Conservation (phyloP, 1,140 invertebrate genomes). For the Anagrus nilaparvatae region DNA sequence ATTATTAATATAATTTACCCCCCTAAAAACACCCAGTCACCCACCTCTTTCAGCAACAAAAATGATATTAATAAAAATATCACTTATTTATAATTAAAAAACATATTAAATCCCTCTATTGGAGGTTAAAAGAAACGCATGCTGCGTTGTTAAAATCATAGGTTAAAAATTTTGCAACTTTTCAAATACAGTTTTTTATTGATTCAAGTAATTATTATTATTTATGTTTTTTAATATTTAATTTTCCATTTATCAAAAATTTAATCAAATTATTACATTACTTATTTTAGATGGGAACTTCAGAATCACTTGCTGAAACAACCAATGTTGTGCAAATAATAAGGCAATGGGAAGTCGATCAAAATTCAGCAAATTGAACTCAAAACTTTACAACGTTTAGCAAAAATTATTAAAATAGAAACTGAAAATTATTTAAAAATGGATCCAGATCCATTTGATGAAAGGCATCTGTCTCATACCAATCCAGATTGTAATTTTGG, state of each 20-base stretch:
- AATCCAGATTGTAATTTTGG: conserved; percentile 87
- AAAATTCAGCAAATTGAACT: conserved; percentile 52
- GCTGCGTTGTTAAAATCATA: no score
- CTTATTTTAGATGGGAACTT: conserved; percentile 32
- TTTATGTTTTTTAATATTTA: conserved; percentile 1
- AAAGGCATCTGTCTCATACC: conserved; percentile 85
- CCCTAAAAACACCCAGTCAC: no score
- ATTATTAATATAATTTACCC: no score
- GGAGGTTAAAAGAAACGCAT: no score
- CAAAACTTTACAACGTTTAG: conserved; percentile 56
- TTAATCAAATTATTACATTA: neutral
- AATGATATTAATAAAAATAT: no score
- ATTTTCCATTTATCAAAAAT: conserved; percentile 1
- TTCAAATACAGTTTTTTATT: no score
- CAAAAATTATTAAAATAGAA: conserved; percentile 76
- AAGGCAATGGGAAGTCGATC: conserved; percentile 64
- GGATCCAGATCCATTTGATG: conserved; percentile 96
- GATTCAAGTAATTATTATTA: conserved; percentile 6
- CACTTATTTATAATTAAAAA: no score
- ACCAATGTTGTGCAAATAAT: conserved; percentile 56
- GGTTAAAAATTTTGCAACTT: no score
- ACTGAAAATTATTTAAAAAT: conserved; percentile 88
- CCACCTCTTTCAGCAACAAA: no score
- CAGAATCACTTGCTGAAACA: conserved; percentile 34
- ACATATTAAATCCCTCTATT: no score